A percentile compares a stretch with the other conserved stretches of the same genome.
Evolutionary conservation across 2,797 vertebrate genomes (phyloP).

Genomic region (Dicrostonyx torquatus): DNA sequence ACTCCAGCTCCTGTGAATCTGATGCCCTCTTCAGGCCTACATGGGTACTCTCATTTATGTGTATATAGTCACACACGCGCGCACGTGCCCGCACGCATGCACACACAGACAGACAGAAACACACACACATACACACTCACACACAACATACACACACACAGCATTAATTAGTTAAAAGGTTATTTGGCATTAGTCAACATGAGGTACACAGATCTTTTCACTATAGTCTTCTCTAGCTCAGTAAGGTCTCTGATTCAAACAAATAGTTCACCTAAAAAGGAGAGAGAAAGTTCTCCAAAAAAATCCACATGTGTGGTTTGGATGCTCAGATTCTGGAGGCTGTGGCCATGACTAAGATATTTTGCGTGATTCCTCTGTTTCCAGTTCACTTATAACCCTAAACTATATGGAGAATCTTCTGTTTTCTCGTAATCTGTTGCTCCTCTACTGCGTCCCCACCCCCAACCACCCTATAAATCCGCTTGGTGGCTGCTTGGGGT

Average conservation of each 20-base stretch:
- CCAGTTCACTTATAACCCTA: not conserved
- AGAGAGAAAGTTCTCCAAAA: not conserved
- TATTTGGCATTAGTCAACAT: not conserved
- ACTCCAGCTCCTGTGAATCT: not conserved
- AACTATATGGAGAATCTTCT: slow-evolving; percentile 24
- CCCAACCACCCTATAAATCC: slow-evolving; percentile 11
- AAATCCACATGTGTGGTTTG: not conserved
- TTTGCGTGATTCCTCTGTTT: not conserved
- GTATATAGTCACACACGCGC: too few species aligned
- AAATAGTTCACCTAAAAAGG: slow-evolving; percentile 16
- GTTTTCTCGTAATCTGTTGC: slow-evolving; percentile 42
- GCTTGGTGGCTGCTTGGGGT: slow-evolving; percentile 9
- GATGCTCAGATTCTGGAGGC: not conserved
- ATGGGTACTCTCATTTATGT: not conserved
- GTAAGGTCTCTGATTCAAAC: not conserved
- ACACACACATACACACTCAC: too few species aligned
- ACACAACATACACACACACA: not conserved
- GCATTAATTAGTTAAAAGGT: not conserved
- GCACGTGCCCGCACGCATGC: too few species aligned
- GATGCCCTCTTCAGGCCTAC: not conserved
- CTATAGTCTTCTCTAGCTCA: not conserved
- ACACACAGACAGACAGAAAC: not conserved
- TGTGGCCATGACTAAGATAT: not conserved
- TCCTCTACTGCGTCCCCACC: not conserved
- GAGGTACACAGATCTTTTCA: not conserved